phyloP scores from a whole-genome alignment of 2,888 invertebrate species.

The Ophion ellenae region DNA sequence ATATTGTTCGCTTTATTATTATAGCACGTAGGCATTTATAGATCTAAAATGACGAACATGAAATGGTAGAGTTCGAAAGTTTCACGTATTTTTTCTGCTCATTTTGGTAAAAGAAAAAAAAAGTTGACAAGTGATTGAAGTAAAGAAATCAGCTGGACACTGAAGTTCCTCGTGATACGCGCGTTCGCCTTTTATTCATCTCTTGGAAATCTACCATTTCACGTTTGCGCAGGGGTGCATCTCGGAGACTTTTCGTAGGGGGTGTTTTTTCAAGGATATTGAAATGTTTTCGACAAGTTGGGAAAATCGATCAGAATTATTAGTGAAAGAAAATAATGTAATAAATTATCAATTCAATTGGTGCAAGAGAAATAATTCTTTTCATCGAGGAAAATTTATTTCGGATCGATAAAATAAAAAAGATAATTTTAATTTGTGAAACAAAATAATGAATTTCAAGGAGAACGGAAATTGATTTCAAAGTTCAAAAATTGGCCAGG shows the following conservation, averaged over 20 bases:
- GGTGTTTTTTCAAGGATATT: slow-evolving; percentile 58
- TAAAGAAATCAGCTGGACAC: not conserved
- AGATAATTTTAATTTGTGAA: too few species aligned
- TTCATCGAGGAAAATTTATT: too few species aligned
- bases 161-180: not conserved
- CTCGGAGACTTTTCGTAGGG: slow-evolving; percentile 63
- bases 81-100: not conserved
- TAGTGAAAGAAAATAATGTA: too few species aligned
- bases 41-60: slow-evolving; percentile 49
- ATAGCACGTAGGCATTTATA: slow-evolving; percentile 65
- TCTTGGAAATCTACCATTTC: slow-evolving; percentile 36
- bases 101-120: not conserved
- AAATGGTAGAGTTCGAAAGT: slow-evolving; percentile 28
- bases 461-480: too few species aligned
- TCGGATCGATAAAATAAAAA: too few species aligned
- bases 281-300: slow-evolving; percentile 46
- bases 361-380: too few species aligned
- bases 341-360: too few species aligned
- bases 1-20: slow-evolving; percentile 56
- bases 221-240: slow-evolving; percentile 60
- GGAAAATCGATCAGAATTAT: not conserved
- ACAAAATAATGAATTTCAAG: too few species aligned
- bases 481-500: too few species aligned
- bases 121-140: not conserved
- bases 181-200: not conserved